A percentile compares a stretch with the other conserved stretches of the same genome.
Conservation (phyloP, 2,113 vertebrate genomes). For the Zootoca vivipara region DNA sequence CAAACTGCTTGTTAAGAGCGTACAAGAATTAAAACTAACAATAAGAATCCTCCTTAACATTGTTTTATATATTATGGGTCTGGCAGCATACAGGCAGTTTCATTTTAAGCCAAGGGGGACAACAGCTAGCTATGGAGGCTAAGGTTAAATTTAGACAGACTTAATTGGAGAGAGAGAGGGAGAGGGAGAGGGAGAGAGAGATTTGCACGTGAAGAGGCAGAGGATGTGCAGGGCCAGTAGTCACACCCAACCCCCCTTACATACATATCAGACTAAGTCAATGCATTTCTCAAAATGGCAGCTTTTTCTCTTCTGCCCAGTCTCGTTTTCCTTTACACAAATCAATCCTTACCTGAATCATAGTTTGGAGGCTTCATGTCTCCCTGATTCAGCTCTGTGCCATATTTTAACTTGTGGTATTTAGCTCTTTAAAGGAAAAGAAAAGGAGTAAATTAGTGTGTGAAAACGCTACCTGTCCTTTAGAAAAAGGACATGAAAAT, state of each 20-base stretch:
- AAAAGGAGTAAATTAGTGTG: conserved; percentile 53
- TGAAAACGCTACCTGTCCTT: conserved; percentile 31
- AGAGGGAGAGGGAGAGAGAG: too few species aligned
- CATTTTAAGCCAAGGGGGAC: not conserved
- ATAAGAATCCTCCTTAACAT: not conserved
- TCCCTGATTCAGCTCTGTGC: conserved; percentile 97
- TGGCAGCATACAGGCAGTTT: not conserved
- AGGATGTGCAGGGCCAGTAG: not conserved
- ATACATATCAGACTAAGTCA: not conserved
- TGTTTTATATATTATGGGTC: not conserved
- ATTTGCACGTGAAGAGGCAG: not conserved
- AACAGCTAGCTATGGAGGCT: not conserved
- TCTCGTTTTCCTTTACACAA: not conserved
- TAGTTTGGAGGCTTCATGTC: conserved; percentile 98
- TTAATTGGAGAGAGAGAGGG: too few species aligned
- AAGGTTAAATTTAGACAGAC: not conserved
- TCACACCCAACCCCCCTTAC: not conserved
- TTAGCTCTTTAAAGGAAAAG: conserved; percentile 86
- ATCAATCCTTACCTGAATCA: conserved; percentile 90
- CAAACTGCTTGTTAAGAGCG: not conserved
- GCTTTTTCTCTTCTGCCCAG: not conserved
- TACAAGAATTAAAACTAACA: not conserved
- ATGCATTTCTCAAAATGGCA: not conserved
- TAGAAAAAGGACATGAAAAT: not conserved
- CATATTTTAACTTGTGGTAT: conserved; percentile 98